Percentiles rank a stretch among this genome's conserved stretches.
phyloP scores from a whole-genome alignment of 2,113 vertebrate species.

The Ptilonorhynchus violaceus region DNA sequence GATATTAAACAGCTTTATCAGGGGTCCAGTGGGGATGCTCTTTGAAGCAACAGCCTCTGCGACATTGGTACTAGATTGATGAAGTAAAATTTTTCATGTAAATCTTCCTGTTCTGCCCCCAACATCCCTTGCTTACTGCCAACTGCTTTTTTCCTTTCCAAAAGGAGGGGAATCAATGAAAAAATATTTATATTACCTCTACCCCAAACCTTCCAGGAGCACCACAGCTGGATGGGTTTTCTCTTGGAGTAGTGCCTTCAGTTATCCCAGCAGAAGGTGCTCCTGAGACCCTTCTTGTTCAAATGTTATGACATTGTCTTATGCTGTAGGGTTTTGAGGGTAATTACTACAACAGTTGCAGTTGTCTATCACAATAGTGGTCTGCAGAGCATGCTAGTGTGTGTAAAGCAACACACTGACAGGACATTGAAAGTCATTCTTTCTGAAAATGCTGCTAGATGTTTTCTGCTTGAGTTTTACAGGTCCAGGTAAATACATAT shows the following conservation, averaged over 20 bases:
- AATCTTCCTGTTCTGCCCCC: rapidly evolving
- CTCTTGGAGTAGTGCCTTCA: background rate
- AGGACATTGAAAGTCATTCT: background rate
- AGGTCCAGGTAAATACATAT: background rate
- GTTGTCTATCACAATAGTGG: background rate
- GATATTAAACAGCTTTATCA: background rate
- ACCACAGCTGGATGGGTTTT: background rate
- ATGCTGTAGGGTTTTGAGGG: background rate
- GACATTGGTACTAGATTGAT: background rate
- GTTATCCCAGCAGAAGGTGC: background rate
- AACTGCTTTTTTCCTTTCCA: background rate
- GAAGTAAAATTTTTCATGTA: background rate
- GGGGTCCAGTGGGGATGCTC: background rate
- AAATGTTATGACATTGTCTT: background rate
- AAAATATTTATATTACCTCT: background rate
- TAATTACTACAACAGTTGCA: background rate
- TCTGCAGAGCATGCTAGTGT: background rate
- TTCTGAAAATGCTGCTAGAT: background rate
- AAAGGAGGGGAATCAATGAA: background rate
- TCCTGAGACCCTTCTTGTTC: background rate
- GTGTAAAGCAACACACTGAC: background rate
- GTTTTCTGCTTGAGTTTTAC: background rate
- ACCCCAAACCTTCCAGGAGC: background rate
- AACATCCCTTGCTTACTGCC: background rate
- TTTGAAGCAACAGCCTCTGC: background rate